These are phyloP conservation scores for Neomonachus schauinslandi DNA, from an alignment of 2,113 vertebrate species.

Conservation along the genomic window DNA sequence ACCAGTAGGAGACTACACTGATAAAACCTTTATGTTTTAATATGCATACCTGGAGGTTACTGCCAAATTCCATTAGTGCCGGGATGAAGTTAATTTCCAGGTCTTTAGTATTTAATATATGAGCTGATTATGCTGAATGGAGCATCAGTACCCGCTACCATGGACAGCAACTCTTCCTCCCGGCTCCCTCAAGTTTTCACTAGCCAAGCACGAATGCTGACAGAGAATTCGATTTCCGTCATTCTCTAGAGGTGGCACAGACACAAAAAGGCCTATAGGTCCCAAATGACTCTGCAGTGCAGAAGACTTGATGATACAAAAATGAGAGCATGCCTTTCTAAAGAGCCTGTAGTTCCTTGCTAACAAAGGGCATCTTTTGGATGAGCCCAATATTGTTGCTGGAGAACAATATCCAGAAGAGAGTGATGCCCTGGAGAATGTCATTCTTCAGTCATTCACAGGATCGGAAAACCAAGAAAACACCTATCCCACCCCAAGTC, in stretches of 20 bases:
- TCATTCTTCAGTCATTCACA: neutral
- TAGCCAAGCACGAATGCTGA: neutral
- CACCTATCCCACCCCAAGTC: neutral
- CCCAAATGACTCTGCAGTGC: neutral
- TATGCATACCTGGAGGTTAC: neutral
- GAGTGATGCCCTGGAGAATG: neutral
- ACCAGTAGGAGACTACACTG: neutral
- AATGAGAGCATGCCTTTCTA: neutral
- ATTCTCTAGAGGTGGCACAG: neutral
- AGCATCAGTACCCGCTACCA: neutral
- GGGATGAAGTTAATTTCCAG: neutral
- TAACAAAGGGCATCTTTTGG: neutral
- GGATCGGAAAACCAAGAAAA: conserved; percentile 41
- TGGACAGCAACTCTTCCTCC: conserved; percentile 55
- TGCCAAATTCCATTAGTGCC: neutral
- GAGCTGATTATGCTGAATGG: neutral
- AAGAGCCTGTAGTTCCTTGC: neutral
- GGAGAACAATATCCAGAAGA: neutral
- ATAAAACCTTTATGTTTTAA: conserved; percentile 32
- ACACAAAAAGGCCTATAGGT: neutral
- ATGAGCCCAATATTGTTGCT: neutral
- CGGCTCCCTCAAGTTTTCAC: neutral
- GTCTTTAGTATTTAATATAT: neutral
- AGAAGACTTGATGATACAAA: neutral
- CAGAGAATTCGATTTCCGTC: neutral